These are phyloP conservation scores for Lasius fuliginosus DNA, from an alignment of 2,888 invertebrate genomes.

Conservation along the genomic window DNA sequence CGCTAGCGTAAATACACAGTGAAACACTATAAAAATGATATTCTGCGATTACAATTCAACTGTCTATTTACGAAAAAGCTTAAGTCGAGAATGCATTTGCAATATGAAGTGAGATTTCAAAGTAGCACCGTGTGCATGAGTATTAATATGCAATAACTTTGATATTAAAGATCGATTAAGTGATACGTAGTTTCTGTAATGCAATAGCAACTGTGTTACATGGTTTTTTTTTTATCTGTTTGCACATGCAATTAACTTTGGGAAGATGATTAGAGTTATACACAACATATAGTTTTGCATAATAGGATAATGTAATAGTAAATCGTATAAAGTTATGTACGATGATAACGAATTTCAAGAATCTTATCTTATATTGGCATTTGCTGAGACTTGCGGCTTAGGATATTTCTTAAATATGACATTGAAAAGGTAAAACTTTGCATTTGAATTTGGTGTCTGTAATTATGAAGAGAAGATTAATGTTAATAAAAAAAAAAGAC, in stretches of 20 bases:
- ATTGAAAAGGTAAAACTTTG: slow-evolving; percentile 71
- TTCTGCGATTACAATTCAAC: slow-evolving; percentile 73
- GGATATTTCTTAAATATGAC: slow-evolving; percentile 77
- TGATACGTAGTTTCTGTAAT: slow-evolving; percentile 41
- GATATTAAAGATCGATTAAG: slow-evolving; percentile 60
- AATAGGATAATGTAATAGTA: slow-evolving; percentile 36
- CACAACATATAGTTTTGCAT: slow-evolving; percentile 27
- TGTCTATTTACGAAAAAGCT: slow-evolving; percentile 77
- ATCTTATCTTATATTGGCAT: slow-evolving; percentile 28
- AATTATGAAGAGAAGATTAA: slow-evolving; percentile 68
- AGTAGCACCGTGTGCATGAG: slow-evolving; percentile 43
- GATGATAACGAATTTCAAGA: slow-evolving; percentile 14
- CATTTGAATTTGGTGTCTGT: slow-evolving; percentile 78
- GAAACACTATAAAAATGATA: slow-evolving; percentile 70
- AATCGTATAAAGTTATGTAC: not conserved
- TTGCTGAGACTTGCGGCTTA: slow-evolving; percentile 66
- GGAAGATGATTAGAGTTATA: slow-evolving; percentile 26
- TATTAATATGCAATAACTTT: slow-evolving; percentile 63
- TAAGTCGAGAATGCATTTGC: slow-evolving; percentile 69
- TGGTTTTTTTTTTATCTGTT: slow-evolving; percentile 24
- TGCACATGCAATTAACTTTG: slow-evolving; percentile 9
- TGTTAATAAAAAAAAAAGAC: slow-evolving; percentile 61
- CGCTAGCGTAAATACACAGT: slow-evolving; percentile 69
- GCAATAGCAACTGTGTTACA: slow-evolving; percentile 14
- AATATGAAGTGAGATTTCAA: slow-evolving; percentile 26